Conservation (phyloP, 2,888 invertebrate species). For the Crepidodera aurea region DNA sequence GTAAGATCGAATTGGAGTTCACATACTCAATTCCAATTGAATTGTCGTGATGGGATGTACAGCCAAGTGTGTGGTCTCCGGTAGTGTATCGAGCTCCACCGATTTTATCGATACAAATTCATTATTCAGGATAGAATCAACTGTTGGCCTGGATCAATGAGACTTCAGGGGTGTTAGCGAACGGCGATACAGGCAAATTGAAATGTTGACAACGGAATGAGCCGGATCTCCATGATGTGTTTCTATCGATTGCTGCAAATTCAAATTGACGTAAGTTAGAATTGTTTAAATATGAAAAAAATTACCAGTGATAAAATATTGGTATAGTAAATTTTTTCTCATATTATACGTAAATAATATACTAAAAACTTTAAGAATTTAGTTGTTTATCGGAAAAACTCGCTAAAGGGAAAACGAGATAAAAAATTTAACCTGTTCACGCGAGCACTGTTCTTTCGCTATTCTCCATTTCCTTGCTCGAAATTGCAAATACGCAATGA, state of each 20-base stretch:
- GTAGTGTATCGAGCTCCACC: not conserved
- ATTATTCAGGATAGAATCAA: conserved; percentile 28
- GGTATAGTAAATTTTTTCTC: too few species aligned
- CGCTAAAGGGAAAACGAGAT: too few species aligned
- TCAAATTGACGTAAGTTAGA: not conserved
- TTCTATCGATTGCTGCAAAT: not conserved
- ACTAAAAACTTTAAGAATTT: too few species aligned
- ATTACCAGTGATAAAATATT: too few species aligned
- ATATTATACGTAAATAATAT: too few species aligned
- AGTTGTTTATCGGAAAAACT: too few species aligned
- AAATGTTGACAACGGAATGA: conserved; percentile 14
- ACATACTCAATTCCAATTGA: not conserved
- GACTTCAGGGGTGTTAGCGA: conserved; percentile 14
- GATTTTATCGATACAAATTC: conserved; percentile 31
- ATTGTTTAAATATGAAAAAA: not conserved
- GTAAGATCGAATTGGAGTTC: not conserved
- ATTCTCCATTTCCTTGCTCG: conserved; percentile 4
- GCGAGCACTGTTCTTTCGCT: not conserved
- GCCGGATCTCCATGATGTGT: not conserved
- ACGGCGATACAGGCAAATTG: conserved; percentile 11
- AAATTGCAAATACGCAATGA: conserved; percentile 33
- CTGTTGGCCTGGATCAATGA: conserved; percentile 22
- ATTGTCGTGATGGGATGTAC: not conserved
- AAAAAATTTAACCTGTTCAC: not conserved
- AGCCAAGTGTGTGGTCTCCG: conserved; percentile 10